phyloP scores from a whole-genome alignment of 1,140 invertebrate genomes.

The Hetaerina americana region DNA sequence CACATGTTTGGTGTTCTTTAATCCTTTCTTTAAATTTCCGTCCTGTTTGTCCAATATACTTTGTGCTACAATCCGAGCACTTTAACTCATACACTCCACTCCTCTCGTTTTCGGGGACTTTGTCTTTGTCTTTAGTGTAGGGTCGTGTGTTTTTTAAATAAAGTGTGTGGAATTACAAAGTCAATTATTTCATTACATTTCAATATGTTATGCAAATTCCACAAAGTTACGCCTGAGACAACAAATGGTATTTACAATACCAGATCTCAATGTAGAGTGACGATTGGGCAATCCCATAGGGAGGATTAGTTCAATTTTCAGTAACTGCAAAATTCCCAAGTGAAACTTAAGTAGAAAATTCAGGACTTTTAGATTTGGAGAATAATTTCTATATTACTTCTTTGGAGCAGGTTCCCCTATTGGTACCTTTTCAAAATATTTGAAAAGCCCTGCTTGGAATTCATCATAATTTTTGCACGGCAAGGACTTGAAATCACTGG shows the following conservation, averaged over 20 bases:
- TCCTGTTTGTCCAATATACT: too few species aligned
- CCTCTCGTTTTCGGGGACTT: too few species aligned
- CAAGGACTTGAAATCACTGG: neutral
- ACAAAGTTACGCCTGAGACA: neutral
- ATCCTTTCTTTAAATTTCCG: too few species aligned
- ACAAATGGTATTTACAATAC: neutral
- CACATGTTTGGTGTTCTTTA: too few species aligned
- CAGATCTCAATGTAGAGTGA: too few species aligned
- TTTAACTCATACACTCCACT: too few species aligned
- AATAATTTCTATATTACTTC: neutral
- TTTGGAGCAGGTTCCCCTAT: neutral
- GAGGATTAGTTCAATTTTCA: neutral
- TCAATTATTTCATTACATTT: too few species aligned
- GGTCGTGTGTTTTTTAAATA: too few species aligned
- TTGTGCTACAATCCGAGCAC: too few species aligned
- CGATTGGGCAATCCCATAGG: too few species aligned
- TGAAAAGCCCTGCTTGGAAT: neutral
- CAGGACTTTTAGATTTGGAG: neutral
- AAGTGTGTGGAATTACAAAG: too few species aligned
- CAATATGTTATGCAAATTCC: neutral
- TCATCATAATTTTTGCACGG: neutral
- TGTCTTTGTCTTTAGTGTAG: too few species aligned
- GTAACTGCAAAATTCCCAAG: neutral
- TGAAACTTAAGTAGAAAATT: neutral
- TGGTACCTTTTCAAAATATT: neutral